Percentiles rank a stretch among this genome's conserved stretches.
Conservation (phyloP, 2,797 vertebrate species). For the Sebastes vulpes region DNA sequence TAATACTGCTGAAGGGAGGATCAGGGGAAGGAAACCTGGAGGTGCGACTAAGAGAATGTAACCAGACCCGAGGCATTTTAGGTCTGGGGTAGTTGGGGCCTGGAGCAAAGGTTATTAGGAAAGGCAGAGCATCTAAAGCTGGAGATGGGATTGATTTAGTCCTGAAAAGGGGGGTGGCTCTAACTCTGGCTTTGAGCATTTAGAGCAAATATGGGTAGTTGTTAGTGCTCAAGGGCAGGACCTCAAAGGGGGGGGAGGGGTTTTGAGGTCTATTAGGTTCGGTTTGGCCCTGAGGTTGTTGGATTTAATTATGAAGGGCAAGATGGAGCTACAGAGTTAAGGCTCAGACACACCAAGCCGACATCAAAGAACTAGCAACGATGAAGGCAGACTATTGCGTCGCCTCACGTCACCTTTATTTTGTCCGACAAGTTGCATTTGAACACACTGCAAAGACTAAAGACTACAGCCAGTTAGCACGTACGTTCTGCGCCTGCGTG, state of each 20-base stretch:
- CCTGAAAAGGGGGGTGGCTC: background rate
- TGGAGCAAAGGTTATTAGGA: slow-evolving; percentile 53
- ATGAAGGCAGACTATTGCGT: too few relatives aligned
- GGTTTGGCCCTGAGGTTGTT: slow-evolving; percentile 29
- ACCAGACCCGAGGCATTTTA: slow-evolving; percentile 50
- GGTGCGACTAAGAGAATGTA: slow-evolving; percentile 46
- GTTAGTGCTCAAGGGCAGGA: slow-evolving; percentile 26
- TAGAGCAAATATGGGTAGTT: slow-evolving; percentile 28
- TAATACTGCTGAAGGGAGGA: slow-evolving; percentile 53
- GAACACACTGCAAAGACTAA: too few relatives aligned
- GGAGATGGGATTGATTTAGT: slow-evolving; percentile 52
- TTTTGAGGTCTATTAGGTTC: slow-evolving; percentile 27
- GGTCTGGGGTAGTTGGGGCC: slow-evolving; percentile 25
- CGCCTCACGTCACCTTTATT: too few relatives aligned
- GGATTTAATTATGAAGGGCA: slow-evolving; percentile 12
- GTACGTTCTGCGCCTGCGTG: too few relatives aligned
- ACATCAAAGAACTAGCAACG: too few relatives aligned
- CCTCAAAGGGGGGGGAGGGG: background rate
- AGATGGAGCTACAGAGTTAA: background rate
- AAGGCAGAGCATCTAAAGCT: slow-evolving; percentile 33
- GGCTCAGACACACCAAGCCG: too few relatives aligned
- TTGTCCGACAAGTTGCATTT: too few relatives aligned
- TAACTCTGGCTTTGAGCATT: slow-evolving; percentile 29
- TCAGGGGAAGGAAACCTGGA: slow-evolving; percentile 45
- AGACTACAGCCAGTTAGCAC: too few relatives aligned